Evolutionary conservation across 1,140 invertebrate genomes (phyloP).

Genomic region (Philaenus spumarius): DNA sequence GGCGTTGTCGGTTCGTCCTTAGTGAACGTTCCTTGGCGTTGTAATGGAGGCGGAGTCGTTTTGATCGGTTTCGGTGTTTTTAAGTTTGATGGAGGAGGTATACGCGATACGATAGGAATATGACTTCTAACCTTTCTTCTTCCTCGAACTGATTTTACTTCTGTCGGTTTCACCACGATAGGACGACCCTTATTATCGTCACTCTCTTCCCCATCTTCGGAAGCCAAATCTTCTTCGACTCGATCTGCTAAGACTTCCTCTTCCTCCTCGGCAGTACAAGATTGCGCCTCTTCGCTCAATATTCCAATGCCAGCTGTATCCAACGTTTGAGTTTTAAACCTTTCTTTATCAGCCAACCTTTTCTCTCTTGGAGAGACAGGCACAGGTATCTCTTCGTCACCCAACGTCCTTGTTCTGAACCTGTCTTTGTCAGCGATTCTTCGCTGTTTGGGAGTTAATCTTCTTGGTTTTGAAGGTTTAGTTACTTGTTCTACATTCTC

Average conservation of each 20-base stretch:
- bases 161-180: slow-evolving; percentile 52
- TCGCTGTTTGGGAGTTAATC: slow-evolving; percentile 58
- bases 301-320: slow-evolving; percentile 18
- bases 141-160: slow-evolving; percentile 63
- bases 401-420: slow-evolving; percentile 51
- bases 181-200: slow-evolving; percentile 44
- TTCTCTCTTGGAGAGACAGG: slow-evolving; percentile 7
- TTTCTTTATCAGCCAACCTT: slow-evolving; percentile 42
- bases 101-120: slow-evolving; percentile 24
- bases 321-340: slow-evolving; percentile 55
- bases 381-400: slow-evolving; percentile 1
- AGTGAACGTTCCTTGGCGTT: slow-evolving; percentile 31
- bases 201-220: slow-evolving; percentile 31
- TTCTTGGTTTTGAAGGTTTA: slow-evolving; percentile 9
- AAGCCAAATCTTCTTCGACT: not conserved
- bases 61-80: slow-evolving; percentile 8
- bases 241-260: not conserved
- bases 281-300: not conserved
- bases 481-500: slow-evolving; percentile 11
- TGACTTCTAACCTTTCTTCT: slow-evolving; percentile 49
- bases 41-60: slow-evolving; percentile 14
- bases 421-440: slow-evolving; percentile 51
- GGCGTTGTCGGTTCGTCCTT: slow-evolving; percentile 30
- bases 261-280: not conserved
- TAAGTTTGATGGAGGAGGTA: slow-evolving; percentile 13